Conservation (phyloP, 2,113 vertebrate genomes). For the Vanacampus margaritifer region DNA sequence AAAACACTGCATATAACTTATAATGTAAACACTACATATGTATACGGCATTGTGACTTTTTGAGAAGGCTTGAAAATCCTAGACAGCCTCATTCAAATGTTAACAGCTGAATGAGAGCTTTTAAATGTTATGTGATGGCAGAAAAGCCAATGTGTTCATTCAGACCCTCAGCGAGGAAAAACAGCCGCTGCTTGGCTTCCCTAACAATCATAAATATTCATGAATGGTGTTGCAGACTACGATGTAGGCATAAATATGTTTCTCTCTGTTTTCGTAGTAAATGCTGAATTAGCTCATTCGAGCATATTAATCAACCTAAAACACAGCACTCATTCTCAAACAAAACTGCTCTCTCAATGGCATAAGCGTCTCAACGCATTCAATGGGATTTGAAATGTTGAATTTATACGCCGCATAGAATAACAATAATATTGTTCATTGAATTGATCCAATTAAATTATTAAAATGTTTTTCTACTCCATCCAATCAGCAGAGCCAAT, state of each 20-base stretch:
- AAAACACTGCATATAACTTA: neutral
- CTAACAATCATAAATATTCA: constrained; percentile 36
- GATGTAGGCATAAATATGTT: constrained; percentile 2
- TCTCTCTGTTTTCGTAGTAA: constrained; percentile 23
- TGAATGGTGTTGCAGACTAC: neutral
- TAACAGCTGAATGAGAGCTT: neutral
- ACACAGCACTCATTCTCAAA: neutral
- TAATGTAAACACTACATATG: no score
- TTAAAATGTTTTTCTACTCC: neutral
- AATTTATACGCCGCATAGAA: neutral
- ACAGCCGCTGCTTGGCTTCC: constrained; percentile 7
- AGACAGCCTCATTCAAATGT: neutral
- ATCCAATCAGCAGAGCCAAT: neutral
- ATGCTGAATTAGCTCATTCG: neutral
- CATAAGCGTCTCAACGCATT: neutral
- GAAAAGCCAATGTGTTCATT: constrained; percentile 10
- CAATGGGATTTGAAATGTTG: neutral
- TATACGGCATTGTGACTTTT: no score
- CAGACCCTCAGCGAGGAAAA: constrained; percentile 19
- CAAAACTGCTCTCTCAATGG: neutral
- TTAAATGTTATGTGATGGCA: constrained; percentile 5
- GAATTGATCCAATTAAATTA: neutral
- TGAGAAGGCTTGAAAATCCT: neutral
- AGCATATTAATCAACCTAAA: constrained; percentile 11
- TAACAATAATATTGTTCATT: neutral